Base-by-base conservation (phyloP, 2,888 invertebrate genomes). In the Nebria salina region DNA sequence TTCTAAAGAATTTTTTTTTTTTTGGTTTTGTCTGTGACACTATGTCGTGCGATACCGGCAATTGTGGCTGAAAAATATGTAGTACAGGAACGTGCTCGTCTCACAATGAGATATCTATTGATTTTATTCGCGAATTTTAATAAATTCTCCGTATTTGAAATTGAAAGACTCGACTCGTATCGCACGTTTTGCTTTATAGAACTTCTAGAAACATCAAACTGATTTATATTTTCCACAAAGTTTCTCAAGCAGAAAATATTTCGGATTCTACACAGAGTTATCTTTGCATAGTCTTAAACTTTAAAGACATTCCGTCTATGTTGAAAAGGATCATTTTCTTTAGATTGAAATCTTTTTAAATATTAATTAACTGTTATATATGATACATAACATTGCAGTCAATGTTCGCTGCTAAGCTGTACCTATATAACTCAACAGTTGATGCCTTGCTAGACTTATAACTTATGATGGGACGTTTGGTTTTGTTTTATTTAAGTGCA, bases 101-200 rank as follows among this genome's bases (percentile, higher is more conserved):
- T 54, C 8, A 54, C 54, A 54, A 54, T 54, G 54, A 54, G 54
- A 54, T 54, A 54, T 15, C 25, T 70, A 68, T 70, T 70, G 11
- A 70, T 70, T 70, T 70, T 70, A 3, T 70, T 70, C 34, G 54
- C 54, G 54, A 2, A 54, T 70, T 70, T 70, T 70, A 70, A 70
- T 70, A 70, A 70, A 70, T 26, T 70, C 70, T 15, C 66, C 25
- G 66, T 66, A 66, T 25, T 70, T 70, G 34, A 70, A 70, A 15
- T 70, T 70, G 70, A 70, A 70, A 70, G 70, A 70, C 70, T 25
- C 15, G n/a, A 70, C 70, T 70, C 26, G 25, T 70, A 26, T 70
- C 70, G 34, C 15, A 26, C 70, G 25, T 34, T 70, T 70, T 70
- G 26, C 15, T 15, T 70, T 25, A 70, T 13, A 34, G 15, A 70